phyloP scores from a whole-genome alignment of 2,113 vertebrate species.

The Tauraco erythrolophus region DNA sequence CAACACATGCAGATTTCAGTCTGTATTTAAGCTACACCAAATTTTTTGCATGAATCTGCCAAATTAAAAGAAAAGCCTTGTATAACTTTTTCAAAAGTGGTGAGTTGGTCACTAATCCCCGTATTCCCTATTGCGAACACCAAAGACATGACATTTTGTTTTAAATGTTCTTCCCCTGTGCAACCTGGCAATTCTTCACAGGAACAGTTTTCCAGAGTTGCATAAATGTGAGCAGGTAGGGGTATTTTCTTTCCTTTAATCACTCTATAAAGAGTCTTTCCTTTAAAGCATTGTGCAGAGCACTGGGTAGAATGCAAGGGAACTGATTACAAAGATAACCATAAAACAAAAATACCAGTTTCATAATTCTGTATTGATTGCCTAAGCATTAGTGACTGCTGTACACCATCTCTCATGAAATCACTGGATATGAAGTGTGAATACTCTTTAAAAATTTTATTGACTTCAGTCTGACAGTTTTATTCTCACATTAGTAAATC shows the following conservation, averaged over 20 bases:
- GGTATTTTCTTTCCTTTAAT: neutral
- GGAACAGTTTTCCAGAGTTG: neutral
- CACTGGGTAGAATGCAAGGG: neutral
- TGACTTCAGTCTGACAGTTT: slow-evolving; percentile 13
- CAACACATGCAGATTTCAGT: neutral
- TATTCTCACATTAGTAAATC: neutral
- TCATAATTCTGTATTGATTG: slow-evolving; percentile 22
- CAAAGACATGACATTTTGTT: neutral
- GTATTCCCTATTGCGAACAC: neutral
- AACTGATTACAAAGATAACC: neutral
- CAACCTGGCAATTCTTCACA: neutral
- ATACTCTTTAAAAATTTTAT: slow-evolving; percentile 1
- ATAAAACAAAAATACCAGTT: neutral
- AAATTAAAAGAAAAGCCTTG: neutral
- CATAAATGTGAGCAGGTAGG: neutral
- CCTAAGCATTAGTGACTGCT: neutral
- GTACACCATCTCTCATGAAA: neutral
- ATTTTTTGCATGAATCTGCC: neutral
- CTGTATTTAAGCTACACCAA: rapidly evolving
- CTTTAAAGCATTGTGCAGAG: neutral
- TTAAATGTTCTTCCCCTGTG: neutral
- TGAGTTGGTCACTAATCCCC: neutral
- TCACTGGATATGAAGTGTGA: neutral
- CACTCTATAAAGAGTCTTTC: neutral
- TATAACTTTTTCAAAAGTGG: neutral